Base-by-base conservation (phyloP, 2,888 invertebrate species). In the Leucophenga maculata region DNA sequence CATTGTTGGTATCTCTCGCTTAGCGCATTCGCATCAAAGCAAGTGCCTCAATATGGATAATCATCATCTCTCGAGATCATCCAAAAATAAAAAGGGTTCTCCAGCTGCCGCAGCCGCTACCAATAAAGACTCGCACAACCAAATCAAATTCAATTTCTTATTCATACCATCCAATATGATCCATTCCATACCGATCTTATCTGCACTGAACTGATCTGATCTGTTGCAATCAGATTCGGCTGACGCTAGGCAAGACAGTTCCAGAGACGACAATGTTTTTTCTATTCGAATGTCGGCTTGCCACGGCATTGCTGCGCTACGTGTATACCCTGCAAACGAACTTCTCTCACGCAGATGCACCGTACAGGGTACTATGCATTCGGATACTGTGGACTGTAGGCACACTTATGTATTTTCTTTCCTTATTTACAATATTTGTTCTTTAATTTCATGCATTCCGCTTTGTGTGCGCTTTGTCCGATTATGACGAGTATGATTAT, bases 31-130 rank as follows among this genome's bases (percentile, higher is more conserved):
- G 64, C 73, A 80, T 78, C 81, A 81, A 81, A 81, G 81, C 83
- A 81, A 81, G 81, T 81, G 77, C 81, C 83, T 83, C 81, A 81
- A 81, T 83, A 83, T 79, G 72, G 76, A 76, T 76, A 68, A 75
- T 52, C 65, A 68, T 52, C 52, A 67, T 54, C 68, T 54, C 68
- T 68, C 67, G 71, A 69, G 67, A 69, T 68, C 72, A 75, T 74
- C 74, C 74, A 50, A 50, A n/a, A 50, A 50, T 11, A 39, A 39
- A 39, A 39, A 8, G 8, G 8, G 39, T 39, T 39, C 39, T 39
- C 39, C 39, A 39, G 39, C 39, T 39, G 39, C 39, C 39, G 39
- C 11, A 4, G 50, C 50, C 6, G 50, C 16, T 16, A 16, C 50
- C n/a, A 13, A 6, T 16, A 50, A 6, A 50, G 50, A 1, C n/a